phyloP scores from a whole-genome alignment of 30 jellyfish, hydroid and myxozoan genomes.

The Clytia hemisphaerica region DNA sequence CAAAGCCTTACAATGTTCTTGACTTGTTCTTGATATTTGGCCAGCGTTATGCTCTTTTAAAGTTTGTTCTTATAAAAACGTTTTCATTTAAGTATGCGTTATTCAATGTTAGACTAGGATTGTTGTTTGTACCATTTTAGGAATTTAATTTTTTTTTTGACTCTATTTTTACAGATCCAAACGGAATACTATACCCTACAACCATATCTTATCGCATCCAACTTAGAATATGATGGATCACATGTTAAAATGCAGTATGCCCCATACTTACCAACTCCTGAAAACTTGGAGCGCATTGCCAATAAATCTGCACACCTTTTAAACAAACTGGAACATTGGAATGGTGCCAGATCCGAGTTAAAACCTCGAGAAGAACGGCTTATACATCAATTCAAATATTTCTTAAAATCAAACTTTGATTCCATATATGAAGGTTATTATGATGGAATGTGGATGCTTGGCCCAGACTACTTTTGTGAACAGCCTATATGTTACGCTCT shows the following conservation, averaged over 20 bases:
- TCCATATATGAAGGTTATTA: slow-evolving; percentile 52
- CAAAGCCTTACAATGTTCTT: too few relatives aligned
- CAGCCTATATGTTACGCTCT: slow-evolving; percentile 54
- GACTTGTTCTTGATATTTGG: too few relatives aligned
- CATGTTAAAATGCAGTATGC: slow-evolving; percentile 25
- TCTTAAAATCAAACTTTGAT: slow-evolving; percentile 55
- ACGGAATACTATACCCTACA: too few relatives aligned
- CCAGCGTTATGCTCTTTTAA: too few relatives aligned
- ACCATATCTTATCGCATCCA: too few relatives aligned
- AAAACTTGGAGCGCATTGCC: slow-evolving; percentile 40
- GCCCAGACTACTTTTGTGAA: slow-evolving; percentile 76
- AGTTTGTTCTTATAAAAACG: too few relatives aligned
- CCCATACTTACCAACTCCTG: slow-evolving; percentile 60
- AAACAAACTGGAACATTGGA: slow-evolving; percentile 14
- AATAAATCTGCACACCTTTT: slow-evolving; percentile 43
- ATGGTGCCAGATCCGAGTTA: slow-evolving; percentile 16
- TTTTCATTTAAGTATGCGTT: too few relatives aligned
- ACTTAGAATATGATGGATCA: too few relatives aligned
- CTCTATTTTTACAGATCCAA: too few relatives aligned
- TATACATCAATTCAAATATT: slow-evolving; percentile 36
- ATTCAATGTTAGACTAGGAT: too few relatives aligned
- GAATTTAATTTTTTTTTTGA: too few relatives aligned
- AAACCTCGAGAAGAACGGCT: slow-evolving; percentile 66
- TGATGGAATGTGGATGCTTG: slow-evolving; percentile 73
- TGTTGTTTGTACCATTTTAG: too few relatives aligned